Evolutionary conservation across 2,113 vertebrate species (phyloP), one percentile per base, ranked within the genome.

Genomic region (Paralichthys olivaceus): DNA sequence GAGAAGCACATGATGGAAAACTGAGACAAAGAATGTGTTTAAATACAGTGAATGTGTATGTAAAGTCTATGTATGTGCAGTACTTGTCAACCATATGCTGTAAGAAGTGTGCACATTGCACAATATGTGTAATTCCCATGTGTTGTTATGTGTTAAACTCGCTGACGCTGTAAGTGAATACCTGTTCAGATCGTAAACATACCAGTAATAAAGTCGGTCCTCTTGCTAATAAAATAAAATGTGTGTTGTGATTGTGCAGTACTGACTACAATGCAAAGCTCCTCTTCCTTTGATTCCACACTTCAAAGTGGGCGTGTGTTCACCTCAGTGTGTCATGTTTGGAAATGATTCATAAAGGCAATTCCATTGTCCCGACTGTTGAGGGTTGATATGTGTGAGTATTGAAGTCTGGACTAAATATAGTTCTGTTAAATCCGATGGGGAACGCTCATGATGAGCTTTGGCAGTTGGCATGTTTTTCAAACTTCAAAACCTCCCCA

Each of bases 391-490:
- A 25, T 28, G 55, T 28, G 55, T 26, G 40, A 32, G 26, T 81
- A 72, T 87, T 76, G 73, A 85, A 76, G 56, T 76, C 43, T 59
- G 69, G 40, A 63, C 72, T 84, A 84, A 88, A 83, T 80, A 57
- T 69, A 68, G 59, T 81, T 55, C 49, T 77, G 81, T 77, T 64
- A 81, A 56, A 34, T 79, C 58, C 6, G 26, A 59, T 40, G 57
- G 54, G 22, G 22, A 26, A 56, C 34, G 67, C 54, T 74, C 45
- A 0, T 58, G 60, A 82, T 69, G 71, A 76, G 69, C 73, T 77
- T 73, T 77, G 80, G 65, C 82, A 79, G 72, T 80, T 72, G 69
- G 66, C 76, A 59, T 84, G 83, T 84, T 89, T 85, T 81, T 63
- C 28, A 43, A 58, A 87, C 86, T 83, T 87, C 80, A 88, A 85